Base-by-base conservation (phyloP, 2,888 invertebrate species). In the Hyposoter dolosus region DNA sequence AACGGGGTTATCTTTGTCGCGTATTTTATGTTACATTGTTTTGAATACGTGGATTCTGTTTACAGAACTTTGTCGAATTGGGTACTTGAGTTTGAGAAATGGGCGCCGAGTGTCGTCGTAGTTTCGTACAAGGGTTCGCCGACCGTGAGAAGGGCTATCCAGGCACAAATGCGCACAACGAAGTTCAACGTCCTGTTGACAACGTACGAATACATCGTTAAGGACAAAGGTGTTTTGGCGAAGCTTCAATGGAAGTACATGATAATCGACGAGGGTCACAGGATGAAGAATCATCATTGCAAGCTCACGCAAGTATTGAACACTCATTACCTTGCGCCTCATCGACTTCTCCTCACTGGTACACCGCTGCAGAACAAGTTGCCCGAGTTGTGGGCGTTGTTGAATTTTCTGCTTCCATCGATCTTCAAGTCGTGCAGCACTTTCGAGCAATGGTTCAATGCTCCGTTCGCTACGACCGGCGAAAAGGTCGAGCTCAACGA, bases 221-320 rank as follows among this genome's bases (percentile, higher is more conserved):
- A 99, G 95, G 99, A 99, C 94, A 99, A 99, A 94, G 96, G 98
- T 3, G 97, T 98, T 15, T 95, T 99, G 81, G 98, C 99, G 23
- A 99, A 99, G 96, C 95, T 98, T 43, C 98, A 98, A 89, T 99
- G 99, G 99, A 99, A 99, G 94, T 99, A 99, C 95, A 99, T 99
- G 99, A 99, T 99, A 88, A 99, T 99, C 91, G 99, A 99, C 94
- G 99, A 99, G 95, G 99, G 99, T 81, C 99, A 99, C 95, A 97
- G 99, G 89, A 99, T 99, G 99, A 99, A 99, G 95, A 99, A 99
- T 95, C 99, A 99, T 95, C 99, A 99, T 94, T 99, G 99, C 95
- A 99, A 99, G 94, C 95, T 99, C 90, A 99, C 99, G 0, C 98
- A 99, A 94, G 98, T 98, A 47, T 95, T 99, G 80, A 99, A 99